Evolutionary conservation across 2,888 invertebrate species (phyloP).

Genomic region (Macrostomum cliftonense): DNA sequence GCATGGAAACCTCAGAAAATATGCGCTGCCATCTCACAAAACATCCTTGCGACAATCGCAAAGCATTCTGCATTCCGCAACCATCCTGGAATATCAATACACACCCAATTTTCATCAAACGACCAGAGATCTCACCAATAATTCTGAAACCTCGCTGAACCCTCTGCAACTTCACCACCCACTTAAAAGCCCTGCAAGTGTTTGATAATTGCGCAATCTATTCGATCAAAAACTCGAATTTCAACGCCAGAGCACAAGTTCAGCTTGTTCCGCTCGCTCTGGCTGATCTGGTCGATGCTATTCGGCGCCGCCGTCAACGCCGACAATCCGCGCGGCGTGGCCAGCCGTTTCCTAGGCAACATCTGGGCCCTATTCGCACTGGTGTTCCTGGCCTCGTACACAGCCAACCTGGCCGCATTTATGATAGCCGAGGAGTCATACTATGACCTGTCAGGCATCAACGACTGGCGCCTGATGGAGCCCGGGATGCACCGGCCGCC

Average conservation of each 20-base stretch:
- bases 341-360: slow-evolving; percentile 46
- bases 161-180: too few relatives aligned
- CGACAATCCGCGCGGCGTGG: slow-evolving; percentile 87
- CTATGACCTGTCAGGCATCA: slow-evolving; percentile 68
- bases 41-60: too few relatives aligned
- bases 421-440: slow-evolving; percentile 95
- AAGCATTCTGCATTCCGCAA: too few relatives aligned
- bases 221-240: too few relatives aligned
- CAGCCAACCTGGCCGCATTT: slow-evolving; percentile 96
- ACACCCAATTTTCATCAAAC: too few relatives aligned
- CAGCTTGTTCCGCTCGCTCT: slow-evolving; percentile 74
- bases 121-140: too few relatives aligned
- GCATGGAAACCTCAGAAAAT: too few relatives aligned
- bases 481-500: slow-evolving; percentile 72
- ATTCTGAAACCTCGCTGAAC: too few relatives aligned
- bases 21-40: too few relatives aligned
- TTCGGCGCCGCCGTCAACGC: slow-evolving; percentile 93
- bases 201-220: too few relatives aligned
- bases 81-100: too few relatives aligned
- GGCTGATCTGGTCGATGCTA: slow-evolving; percentile 98
- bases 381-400: slow-evolving; percentile 95
- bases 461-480: slow-evolving; percentile 54
- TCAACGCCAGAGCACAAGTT: slow-evolving; percentile 26
- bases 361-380: slow-evolving; percentile 57
- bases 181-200: too few relatives aligned